A percentile compares a stretch with the other conserved stretches of the same genome.
Evolutionary conservation across 2,113 vertebrate genomes (phyloP).

Genomic region (Eurypyga helias): DNA sequence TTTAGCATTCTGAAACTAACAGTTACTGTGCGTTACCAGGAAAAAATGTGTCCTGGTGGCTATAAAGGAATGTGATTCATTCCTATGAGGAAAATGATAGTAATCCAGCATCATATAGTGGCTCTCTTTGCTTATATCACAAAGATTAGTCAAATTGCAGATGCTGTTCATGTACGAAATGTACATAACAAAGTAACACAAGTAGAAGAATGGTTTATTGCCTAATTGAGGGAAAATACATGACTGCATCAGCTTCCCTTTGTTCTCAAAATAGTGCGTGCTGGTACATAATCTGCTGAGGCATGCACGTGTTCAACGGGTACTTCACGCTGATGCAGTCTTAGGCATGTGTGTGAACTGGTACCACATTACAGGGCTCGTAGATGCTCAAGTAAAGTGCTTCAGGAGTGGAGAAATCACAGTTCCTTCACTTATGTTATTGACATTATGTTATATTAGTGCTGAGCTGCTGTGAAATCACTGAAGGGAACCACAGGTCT

Average conservation of each 20-base stretch:
- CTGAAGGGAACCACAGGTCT: not conserved
- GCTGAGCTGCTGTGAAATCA: not conserved
- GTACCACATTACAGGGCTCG: not conserved
- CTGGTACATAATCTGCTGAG: not conserved
- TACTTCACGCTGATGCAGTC: not conserved
- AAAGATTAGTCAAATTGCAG: not conserved
- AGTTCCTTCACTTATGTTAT: not conserved
- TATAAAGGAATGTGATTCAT: not conserved
- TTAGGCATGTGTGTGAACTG: not conserved
- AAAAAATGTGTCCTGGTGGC: not conserved
- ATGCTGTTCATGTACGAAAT: not conserved
- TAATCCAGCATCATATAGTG: not conserved
- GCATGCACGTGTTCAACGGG: accelerated
- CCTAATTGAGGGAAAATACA: not conserved
- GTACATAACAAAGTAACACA: not conserved
- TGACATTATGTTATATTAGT: not conserved
- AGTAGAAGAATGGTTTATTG: not conserved
- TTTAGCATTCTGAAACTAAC: not conserved
- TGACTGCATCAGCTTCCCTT: not conserved
- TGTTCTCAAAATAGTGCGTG: not conserved
- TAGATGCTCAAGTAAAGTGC: not conserved
- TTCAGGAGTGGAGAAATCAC: not conserved
- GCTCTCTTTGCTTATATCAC: not conserved
- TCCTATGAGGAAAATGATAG: not conserved
- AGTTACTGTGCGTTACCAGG: not conserved